Base-by-base conservation (phyloP, 2,888 invertebrate genomes). In the Tiliacea citrago region DNA sequence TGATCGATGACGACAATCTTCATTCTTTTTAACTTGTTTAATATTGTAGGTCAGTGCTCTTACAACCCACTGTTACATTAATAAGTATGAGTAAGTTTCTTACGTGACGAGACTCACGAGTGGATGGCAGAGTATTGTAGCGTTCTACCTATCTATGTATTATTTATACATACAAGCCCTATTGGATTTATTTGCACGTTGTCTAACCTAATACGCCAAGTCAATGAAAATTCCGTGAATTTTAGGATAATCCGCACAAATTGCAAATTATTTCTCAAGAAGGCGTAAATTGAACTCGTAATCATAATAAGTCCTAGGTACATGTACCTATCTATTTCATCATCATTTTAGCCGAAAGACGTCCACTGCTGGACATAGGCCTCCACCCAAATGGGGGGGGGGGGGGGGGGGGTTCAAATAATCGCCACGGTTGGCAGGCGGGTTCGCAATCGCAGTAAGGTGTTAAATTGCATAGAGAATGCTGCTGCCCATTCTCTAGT, bases 11-110 rank as follows among this genome's bases (percentile, higher is more conserved):
- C 55, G 66, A 29, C 39, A 57, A 21, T 8, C 12, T 9, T 35
- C 0, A 12, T 76, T 55, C 1, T 16, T 60, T 55, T 35, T 16
- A 42, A 42, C 49, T 16, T 66, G 2, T 47, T 47, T 29, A 29
- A 16, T 42, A 51, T 74, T 74, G 63, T 81, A 73, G 79, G 79
- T 81, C 79, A 78, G 69, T 71, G 67, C 73, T 70, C 83, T 69
- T 81, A 65, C 68, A 55, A 72, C 63, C 49, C 57, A 55, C 51
- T 55, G 72, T 55, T 58, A 60, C 75, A 68, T 66, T 77, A 66
- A 69, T 79, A 81, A 60, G 35, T 75, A 66, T 82, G 82, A 75
- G 77, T 67, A 79, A 57, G 42, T 69, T 61, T 79, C 45, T 75
- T 82, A 82, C 82, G 78, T 80, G 80, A 80, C 51, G 35, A 21